Base-by-base conservation (phyloP, 2,113 vertebrate genomes). In the Maccullochella peelii region DNA sequence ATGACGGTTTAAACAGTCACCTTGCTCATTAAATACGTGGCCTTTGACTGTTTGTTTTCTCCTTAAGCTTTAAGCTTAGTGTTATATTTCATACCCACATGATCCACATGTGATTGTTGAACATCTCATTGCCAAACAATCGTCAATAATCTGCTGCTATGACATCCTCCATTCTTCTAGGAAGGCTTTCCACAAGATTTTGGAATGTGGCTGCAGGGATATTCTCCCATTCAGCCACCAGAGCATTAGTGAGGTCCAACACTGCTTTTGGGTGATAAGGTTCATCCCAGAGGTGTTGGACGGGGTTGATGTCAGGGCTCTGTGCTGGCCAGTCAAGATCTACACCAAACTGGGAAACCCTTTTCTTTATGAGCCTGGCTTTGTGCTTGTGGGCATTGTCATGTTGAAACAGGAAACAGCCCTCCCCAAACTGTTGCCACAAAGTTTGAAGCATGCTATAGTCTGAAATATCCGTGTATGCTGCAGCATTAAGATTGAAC, bases 371-470 rank as follows among this genome's bases (percentile, higher is more conserved):
- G 11, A 67, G 36, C 18, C 3, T 25, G 49, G 6, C 62, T 55
- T 44, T n/a, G 38, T 57, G 23, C 36, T 23, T 0, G 16, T 15
- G 25, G 20, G 25, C 18, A 57, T 2, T 8, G 61, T 73, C 50
- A 52, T 75, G 42, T 70, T 47, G n/a, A 63, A 62, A 68, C 25
- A 71, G 47, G 73, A 70, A 75, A n/a, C 15, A 44, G 23, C 8
- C 4, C 25, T 68, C 5, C 5, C 20, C 18, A 30, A 14, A 8
- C 1, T 21, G 9, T 21, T 63, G 27, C 58, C 16, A 11, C 27
- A 59, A 30, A 30, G 18, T 62, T 62, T 21, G 15, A 58, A 40
- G 14, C 16, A 49, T 4, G 4, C 27, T 6, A 1, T 8, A 20
- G 25, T 30, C 8, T 68, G 9, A 10, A 27, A 47, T 20, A 44